These are phyloP conservation scores for Lophochroa leadbeateri DNA, from an alignment of 2,113 vertebrate species.

Conservation along the genomic window DNA sequence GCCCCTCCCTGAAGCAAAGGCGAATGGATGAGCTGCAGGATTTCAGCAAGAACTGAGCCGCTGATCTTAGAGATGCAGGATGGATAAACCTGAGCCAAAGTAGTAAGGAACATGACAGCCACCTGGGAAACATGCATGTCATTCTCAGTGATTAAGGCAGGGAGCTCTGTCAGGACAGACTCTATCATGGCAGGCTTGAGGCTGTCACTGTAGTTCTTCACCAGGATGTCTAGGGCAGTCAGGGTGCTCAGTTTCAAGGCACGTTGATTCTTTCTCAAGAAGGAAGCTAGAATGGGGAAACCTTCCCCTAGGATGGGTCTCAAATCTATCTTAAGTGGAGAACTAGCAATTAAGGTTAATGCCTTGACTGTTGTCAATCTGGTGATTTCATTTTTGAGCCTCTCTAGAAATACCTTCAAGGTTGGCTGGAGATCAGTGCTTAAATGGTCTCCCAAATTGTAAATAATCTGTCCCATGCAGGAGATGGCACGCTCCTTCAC, in stretches of 20 bases:
- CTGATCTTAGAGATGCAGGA: constrained; percentile 83
- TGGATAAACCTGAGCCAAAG: constrained; percentile 80
- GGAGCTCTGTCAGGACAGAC: constrained; percentile 83
- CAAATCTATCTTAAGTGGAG: constrained; percentile 84
- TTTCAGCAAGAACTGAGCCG: constrained; percentile 74
- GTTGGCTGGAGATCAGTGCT: constrained; percentile 81
- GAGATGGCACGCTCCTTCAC: constrained; percentile 94
- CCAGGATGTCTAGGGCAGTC: constrained; percentile 82
- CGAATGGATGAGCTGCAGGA: constrained; percentile 84
- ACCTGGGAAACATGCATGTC: constrained; percentile 96
- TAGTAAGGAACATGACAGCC: constrained; percentile 83
- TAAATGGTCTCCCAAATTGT: constrained; percentile 85
- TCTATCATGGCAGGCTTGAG: constrained; percentile 82
- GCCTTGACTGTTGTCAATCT: constrained; percentile 87
- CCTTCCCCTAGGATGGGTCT: constrained; percentile 82
- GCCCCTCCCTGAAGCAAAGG: constrained; percentile 87
- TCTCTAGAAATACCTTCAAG: constrained; percentile 87
- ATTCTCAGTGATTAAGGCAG: constrained; percentile 82
- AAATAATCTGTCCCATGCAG: constrained; percentile 88
- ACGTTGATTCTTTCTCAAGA: constrained; percentile 91
- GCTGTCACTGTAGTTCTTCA: constrained; percentile 82
- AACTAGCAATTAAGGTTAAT: constrained; percentile 81
- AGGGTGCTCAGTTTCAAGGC: constrained; percentile 85
- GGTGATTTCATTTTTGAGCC: constrained; percentile 92
- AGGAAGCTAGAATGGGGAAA: constrained; percentile 86